Base-by-base conservation (phyloP, 2,113 vertebrate genomes). In the Lanius ludovicianus region DNA sequence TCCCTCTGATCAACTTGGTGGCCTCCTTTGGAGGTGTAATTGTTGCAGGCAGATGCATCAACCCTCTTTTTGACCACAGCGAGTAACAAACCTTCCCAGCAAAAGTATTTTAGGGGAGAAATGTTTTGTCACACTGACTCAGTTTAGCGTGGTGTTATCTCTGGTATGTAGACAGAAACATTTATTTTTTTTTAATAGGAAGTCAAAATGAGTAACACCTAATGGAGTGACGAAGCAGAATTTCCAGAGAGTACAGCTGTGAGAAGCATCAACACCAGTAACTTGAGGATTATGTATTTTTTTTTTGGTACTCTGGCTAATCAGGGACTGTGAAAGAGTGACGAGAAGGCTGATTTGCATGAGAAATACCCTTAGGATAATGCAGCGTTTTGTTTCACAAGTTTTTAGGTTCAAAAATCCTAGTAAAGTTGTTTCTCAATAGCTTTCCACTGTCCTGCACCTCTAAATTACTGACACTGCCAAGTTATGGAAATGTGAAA, bases 361-460 rank as follows among this genome's bases (percentile, higher is more conserved):
- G 80, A 93, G 75, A 91, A 96, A 83, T 78, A 77, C 75, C n/a
- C 63, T 35, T 53, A 47, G 75, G 55, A 89, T 76, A 93, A 86
- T 37, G 41, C 78, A 50, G 64, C 1, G 0, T 35, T 91, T 89
- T 70, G 57, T 93, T 86, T 76, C 63, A n/a, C 49, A 41, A 33
- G 82, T 63, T 88, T 67, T 81, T 52, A 57, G 49, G 67, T 94
- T 84, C 65, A 49, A 47, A 84, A 94, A 76, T 28, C 92, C 24
- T n/a, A 27, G 22, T 28, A 50, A 84, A 81, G 44, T 81, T 95
- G 39, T 82, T 90, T 84, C 53, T 59, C 25, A 50, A 28, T 73
- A 64, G 35, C 68, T 90, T 84, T 67, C 37, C 41, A 11, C 35
- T 50, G 25, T 87, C 55, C 62, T 42, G 39, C n/a, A 7, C 42